Base-by-base conservation (phyloP, 2,888 invertebrate species). In the Alitta virens region DNA sequence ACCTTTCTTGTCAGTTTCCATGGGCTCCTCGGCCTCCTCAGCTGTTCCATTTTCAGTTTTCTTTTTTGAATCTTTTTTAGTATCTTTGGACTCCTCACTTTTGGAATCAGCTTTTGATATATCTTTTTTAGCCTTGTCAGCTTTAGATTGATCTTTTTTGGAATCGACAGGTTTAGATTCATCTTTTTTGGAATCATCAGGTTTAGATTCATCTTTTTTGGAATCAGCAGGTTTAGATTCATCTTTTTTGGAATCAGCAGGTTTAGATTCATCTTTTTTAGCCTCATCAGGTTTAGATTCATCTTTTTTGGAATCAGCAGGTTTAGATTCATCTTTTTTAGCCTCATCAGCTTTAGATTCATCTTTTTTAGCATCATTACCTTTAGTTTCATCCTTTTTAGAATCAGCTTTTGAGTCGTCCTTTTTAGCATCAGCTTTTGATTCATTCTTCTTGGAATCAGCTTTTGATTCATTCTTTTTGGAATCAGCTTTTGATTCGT, bases 101-200 rank as follows among this genome's bases (percentile, higher is more conserved):
- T 63, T 60, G 51, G 60, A 57, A 5, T 51, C 60, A n/a, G 23
- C 21, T 18, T 62, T 57, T 18, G 54, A 65, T n/a, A n/a, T n/a
- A 51, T 63, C 67, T 56, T 64, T 63, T 21, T 55, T 56, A 43
- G 52, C 58, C 57, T 73, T 71, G 54, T 72, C 74, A n/a, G 62
- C n/a, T 3, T n/a, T 56, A 5, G 5, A 18, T 2, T 3, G 64
- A 25, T 62, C 53, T 46, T 66, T 65, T 2, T 66, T 68, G 23
- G 65, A 58, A 60, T 63, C 65, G 18, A 63, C 63, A 27, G 64
- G 65, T 33, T 33, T 33, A 33, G 33, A 33, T 24, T 64, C 62
- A 50, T 68, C 67, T 5, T 27, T 26, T 21, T 54, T 23, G 33
- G 33, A 33, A 5, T 33, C 12, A 12, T 33, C 33, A n/a, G n/a